Base-by-base conservation (phyloP, 2,797 vertebrate species). In the Mallotus villosus region DNA sequence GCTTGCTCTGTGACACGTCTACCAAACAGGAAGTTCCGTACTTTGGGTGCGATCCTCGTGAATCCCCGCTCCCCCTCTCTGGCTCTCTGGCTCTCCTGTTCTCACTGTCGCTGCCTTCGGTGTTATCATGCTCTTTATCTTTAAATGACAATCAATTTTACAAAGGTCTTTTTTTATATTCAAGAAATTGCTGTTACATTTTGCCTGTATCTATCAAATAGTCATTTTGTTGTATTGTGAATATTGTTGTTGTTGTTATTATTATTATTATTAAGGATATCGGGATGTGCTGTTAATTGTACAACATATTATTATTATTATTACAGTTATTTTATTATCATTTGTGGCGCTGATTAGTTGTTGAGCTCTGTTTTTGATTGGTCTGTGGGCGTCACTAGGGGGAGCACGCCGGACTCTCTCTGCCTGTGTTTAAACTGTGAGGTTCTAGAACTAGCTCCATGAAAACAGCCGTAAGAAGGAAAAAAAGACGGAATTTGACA, bases 141-240 rank as follows among this genome's bases (percentile, higher is more conserved):
- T 75, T 82, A 88, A 85, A 85, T 89, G 93, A 94, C 93, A 94
- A 94, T 94, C 92, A 92, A 84, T 92, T 92, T 93, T 89, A 90
- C 89, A 90, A 78, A 60, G 21, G 53, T 73, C 86, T 77, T 75
- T 90, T 87, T 87, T 81, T 88, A 82, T 85, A 78, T 78, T 73
- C 64, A 7, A 70, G 69, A 70, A 71, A 81, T 85, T 74, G 81
- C 76, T 4, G 74, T 86, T 84, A 84, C 75, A 76, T 83, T 88
- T 89, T 51, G 84, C 67, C 78, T 83, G 79, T 79, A 80, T 88
- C 79, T 88, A 77, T 77, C 80, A 84, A n/a, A 62, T 84, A 73
- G 77, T 85, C 87, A 75, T 82, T 84, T 82, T 84, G 83, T 87
- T 85, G 77, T 84, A 84, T 81, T 87, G 85, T 91, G 84, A 85